Percentiles rank a stretch among this genome's conserved stretches.
phyloP scores from a whole-genome alignment of 2,888 invertebrate genomes.

The Andricus curvator region DNA sequence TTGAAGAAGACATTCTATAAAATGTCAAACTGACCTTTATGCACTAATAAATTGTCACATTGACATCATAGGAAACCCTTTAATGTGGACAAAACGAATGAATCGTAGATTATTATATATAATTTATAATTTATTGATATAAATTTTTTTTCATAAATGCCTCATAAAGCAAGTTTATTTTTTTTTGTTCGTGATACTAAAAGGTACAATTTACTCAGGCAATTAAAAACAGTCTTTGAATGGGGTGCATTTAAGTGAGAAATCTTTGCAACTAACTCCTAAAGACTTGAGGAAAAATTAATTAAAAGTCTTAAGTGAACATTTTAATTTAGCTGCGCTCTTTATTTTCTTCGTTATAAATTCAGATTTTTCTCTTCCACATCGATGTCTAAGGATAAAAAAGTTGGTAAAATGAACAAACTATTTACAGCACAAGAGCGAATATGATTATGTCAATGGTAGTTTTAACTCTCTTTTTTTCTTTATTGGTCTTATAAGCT shows the following conservation, averaged over 20 bases:
- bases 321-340: background rate
- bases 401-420: conserved; percentile 17
- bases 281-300: background rate
- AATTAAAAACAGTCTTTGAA: background rate
- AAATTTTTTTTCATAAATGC: too few species aligned
- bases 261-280: background rate
- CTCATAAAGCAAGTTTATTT: too few species aligned
- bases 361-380: background rate
- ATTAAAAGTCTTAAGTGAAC: background rate
- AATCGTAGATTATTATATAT: too few species aligned
- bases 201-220: background rate
- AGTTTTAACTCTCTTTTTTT: conserved; percentile 1
- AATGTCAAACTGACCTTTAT: too few species aligned
- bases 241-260: background rate
- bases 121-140: too few species aligned
- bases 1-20: too few species aligned
- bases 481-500: conserved; percentile 12
- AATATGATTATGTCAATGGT: conserved; percentile 7
- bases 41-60: too few species aligned
- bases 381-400: background rate
- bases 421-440: conserved; percentile 7
- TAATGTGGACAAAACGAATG: too few species aligned
- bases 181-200: background rate
- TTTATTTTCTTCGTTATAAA: background rate
- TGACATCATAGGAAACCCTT: too few species aligned